These are phyloP conservation scores for Oedothorax gibbosus DNA, from an alignment of 1,140 invertebrate genomes.

Conservation along the genomic window DNA sequence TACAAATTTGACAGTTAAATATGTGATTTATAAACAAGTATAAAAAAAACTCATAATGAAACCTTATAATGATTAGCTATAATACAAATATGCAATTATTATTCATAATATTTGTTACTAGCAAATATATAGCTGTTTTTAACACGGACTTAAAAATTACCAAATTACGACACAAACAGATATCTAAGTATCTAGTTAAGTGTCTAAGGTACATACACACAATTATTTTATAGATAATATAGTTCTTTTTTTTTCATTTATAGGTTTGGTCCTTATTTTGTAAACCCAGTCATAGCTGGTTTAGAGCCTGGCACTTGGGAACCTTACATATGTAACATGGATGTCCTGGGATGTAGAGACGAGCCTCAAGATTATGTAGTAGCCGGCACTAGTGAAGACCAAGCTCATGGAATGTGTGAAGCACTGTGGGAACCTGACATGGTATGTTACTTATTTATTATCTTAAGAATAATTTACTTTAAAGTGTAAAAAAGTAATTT, in stretches of 20 bases:
- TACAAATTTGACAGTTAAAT: too few species aligned
- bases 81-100: too few species aligned
- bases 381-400: constrained; percentile 91
- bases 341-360: constrained; percentile 92
- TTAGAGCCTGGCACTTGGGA: constrained; percentile 87
- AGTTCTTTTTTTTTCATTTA: constrained; percentile 10
- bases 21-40: too few species aligned
- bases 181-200: too few species aligned
- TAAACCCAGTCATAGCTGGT: constrained; percentile 96
- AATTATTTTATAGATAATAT: not conserved
- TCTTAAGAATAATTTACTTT: too few species aligned
- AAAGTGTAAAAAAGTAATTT: too few species aligned
- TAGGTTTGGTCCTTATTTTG: constrained; percentile 96
- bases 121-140: too few species aligned
- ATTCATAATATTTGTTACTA: too few species aligned
- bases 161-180: too few species aligned
- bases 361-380: constrained; percentile 95
- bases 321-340: constrained; percentile 93
- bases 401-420: constrained; percentile 98
- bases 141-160: too few species aligned
- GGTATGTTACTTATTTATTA: constrained; percentile 63
- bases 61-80: too few species aligned
- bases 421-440: constrained; percentile 91
- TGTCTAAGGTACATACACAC: not conserved
- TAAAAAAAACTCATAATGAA: too few species aligned